Evolutionary conservation across 2,797 vertebrate genomes (phyloP).

Genomic region (Megalops cyprinoides): DNA sequence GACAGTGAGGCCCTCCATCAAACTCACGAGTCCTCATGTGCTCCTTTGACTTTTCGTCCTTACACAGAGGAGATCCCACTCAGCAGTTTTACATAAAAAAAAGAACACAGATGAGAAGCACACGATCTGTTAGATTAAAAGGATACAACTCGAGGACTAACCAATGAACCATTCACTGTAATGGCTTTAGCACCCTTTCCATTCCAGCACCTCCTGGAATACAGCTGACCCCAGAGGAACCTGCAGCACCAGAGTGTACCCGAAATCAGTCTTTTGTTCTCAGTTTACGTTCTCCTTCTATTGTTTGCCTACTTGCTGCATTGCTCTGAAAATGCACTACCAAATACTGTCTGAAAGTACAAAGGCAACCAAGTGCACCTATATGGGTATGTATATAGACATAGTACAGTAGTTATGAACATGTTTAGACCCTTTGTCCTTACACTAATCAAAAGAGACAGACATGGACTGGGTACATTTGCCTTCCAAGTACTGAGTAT

Average conservation of each 20-base stretch:
- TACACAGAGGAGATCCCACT: background rate
- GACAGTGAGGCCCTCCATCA: constrained; percentile 3
- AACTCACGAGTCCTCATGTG: background rate
- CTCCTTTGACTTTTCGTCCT: background rate
- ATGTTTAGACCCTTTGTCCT: background rate
- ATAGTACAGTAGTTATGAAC: too few species aligned
- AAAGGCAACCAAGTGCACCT: too few species aligned
- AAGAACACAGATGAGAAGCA: constrained; percentile 47
- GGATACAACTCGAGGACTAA: constrained; percentile 75
- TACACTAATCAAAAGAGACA: background rate
- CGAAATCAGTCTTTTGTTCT: too few species aligned
- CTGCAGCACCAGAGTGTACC: too few species aligned
- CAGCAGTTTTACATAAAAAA: constrained; percentile 58
- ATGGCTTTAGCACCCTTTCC: background rate
- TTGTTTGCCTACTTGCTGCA: too few species aligned
- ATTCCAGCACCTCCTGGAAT: too few species aligned
- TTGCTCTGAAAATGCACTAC: too few species aligned
- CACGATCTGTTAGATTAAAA: constrained; percentile 59
- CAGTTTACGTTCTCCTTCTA: too few species aligned
- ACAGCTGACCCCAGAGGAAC: too few species aligned
- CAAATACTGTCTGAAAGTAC: too few species aligned
- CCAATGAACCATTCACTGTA: constrained; percentile 49
- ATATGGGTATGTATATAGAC: too few species aligned
- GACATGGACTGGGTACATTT: background rate
- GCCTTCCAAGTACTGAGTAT: background rate